These are phyloP conservation scores for Esperia sulphurella DNA, from an alignment of 2,888 invertebrate genomes.

Conservation along the genomic window DNA sequence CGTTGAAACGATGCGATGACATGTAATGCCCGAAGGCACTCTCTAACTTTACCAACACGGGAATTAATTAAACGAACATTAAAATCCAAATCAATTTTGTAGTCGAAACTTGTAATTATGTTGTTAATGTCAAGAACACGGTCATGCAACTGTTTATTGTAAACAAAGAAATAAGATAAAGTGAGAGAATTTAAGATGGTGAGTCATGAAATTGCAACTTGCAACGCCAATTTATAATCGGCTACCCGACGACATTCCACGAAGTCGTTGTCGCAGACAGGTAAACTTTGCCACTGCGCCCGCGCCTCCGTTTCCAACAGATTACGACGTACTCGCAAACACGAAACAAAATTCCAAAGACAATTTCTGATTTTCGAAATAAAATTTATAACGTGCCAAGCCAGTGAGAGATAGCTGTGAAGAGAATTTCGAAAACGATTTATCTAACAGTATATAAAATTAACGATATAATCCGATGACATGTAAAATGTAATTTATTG, in stretches of 20 bases:
- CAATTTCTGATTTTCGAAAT: constrained; percentile 13
- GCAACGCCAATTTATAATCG: constrained; percentile 62
- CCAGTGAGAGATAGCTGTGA: background rate
- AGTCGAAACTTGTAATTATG: constrained; percentile 2
- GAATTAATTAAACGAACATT: constrained; percentile 21
- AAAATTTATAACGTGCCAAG: background rate
- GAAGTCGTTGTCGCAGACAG: constrained; percentile 42
- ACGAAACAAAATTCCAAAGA: constrained; percentile 24
- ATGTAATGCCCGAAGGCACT: constrained; percentile 22
- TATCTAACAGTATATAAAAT: constrained; percentile 1
- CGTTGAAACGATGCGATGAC: constrained; percentile 27
- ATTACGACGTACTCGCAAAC: constrained; percentile 18
- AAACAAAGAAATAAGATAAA: background rate
- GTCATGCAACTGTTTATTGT: background rate
- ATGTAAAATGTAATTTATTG: constrained; percentile 35
- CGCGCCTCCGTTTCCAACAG: constrained; percentile 21
- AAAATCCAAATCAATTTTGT: constrained; percentile 6
- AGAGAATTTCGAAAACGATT: background rate
- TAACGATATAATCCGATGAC: constrained; percentile 26
- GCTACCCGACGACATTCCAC: constrained; percentile 64
- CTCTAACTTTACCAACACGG: constrained; percentile 17
- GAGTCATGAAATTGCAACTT: constrained; percentile 63
- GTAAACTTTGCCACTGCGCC: constrained; percentile 40
- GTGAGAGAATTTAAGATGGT: constrained; percentile 27
- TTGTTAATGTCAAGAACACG: constrained; percentile 5